A percentile compares a stretch with the other conserved stretches of the same genome.
phyloP scores from a whole-genome alignment of 2,113 vertebrate genomes.

The Lagopus leucura region DNA sequence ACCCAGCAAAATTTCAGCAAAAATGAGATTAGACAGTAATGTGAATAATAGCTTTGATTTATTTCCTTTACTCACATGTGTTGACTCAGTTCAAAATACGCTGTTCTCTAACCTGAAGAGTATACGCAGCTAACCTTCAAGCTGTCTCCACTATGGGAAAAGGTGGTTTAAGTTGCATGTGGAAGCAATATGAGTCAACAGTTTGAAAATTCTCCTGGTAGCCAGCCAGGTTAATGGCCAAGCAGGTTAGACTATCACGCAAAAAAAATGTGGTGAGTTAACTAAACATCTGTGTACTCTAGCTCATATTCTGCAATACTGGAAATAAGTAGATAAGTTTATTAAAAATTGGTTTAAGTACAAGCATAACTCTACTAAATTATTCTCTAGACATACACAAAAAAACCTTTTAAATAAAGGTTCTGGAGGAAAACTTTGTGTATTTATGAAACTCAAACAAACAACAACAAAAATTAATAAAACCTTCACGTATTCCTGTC shows the following conservation, averaged over 20 bases:
- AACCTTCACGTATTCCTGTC: neutral
- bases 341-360: neutral
- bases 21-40: neutral
- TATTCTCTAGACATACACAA: neutral
- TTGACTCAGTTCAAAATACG: conserved; percentile 63
- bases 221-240: conserved; percentile 63
- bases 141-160: conserved; percentile 57
- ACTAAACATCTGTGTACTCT: conserved; percentile 15
- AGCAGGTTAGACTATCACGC: conserved; percentile 45
- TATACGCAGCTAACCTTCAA: conserved; percentile 33
- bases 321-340: neutral
- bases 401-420: neutral
- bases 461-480: neutral
- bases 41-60: neutral
- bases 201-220: conserved; percentile 65
- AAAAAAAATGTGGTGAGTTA: conserved; percentile 58
- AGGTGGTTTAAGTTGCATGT: conserved; percentile 52
- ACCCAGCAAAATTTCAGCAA: neutral
- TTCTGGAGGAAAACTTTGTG: neutral
- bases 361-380: neutral
- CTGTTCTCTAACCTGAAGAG: conserved; percentile 41
- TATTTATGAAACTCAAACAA: neutral
- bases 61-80: neutral
- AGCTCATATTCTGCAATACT: neutral
- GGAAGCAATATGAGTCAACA: conserved; percentile 67